Evolutionary conservation across 2,888 invertebrate species (phyloP), one percentile per base, ranked within the genome.

Genomic region (Eupithecia abbreviata): DNA sequence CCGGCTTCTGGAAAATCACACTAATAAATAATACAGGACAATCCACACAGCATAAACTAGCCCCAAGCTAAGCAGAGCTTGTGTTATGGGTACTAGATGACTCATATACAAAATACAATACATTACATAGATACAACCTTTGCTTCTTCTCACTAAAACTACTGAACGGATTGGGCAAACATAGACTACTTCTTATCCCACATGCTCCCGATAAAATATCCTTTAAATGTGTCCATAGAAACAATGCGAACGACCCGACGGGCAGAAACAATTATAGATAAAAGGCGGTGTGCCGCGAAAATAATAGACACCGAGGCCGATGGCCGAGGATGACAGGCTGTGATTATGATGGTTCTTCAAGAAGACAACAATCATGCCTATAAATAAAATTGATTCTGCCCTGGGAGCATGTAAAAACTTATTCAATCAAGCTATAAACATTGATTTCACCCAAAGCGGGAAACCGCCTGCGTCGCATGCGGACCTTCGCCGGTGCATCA

Each of bases 1-100:
- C 71, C 96, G 94, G 84, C 94, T 96, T 74, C 96, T 93, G 86
- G 74, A 94, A 83, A 74, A 58, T 58, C n/a, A 58, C 18, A 58
- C 55, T 58, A 6, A 4, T 51, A 30, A 30, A 30, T 30, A 30
- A 30, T 30, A 30, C 30, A 30, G 30, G 30, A 30, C 30, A 30
- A 30, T 30, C 1, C 30, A 30, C 30, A 30, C 30, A 30, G 30
- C 30, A 30, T 30, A 30, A 30, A 30, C 30, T 30, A 30, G 30
- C 30, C 30, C 30, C 30, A 30, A 30, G 30, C 30, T 30, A 30
- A 30, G 30, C 30, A 30, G 30, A 30, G 30, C 30, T 30, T 30
- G 30, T 30, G 30, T 30, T 30, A 30, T 30, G 30, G 30, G 30
- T 30, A 30, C 30, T 30, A 30, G 30, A 30, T 30, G 30, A 30